Base-by-base conservation (phyloP, 1,140 invertebrate species). In the Drosophila sp. region DNA sequence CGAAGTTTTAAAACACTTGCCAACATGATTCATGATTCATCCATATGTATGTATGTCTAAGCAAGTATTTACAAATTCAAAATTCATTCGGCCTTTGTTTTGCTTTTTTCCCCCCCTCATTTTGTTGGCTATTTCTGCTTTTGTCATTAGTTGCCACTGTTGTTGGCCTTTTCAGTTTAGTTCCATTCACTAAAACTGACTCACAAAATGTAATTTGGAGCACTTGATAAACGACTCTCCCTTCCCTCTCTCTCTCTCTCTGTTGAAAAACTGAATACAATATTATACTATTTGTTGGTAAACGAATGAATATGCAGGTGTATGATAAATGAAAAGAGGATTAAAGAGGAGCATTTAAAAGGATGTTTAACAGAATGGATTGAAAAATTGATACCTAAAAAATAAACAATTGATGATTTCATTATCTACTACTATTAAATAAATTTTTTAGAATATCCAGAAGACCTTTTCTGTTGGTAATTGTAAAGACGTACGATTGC, bases 91-190 rank as follows among this genome's bases (percentile, higher is more conserved):
- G 25, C 44, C 25, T 27, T 50, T 50, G 44, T 50, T 25, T 50
- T 50, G 40, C 27, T 25, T 50, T 25, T 27, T 44, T 23, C 27
- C 10, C 1, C 25, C 3, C 27, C 3, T 0, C 23, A 50, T 50
- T 50, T 50, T 50, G 44, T 50, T 50, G 44, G 23, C 44, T 50
- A 7, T 50, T 50, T 25, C 44, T 50, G 44, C 44, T 50, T 50
- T 50, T 50, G 44, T 50, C 44, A 50, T 50, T 50, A 50, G 44
- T 50, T 50, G 44, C 44, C 44, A 50, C 44, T 50, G 44, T 50
- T 23, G 44, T 50, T 50, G 44, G 44, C 44, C 44, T 50, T 50
- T 50, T 50, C 44, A 50, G 44, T 50, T 50, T 50, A 50, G 44
- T 50, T 50, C 44, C 44, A 50, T 50, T 50, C 44, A 50, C 44